Base-by-base conservation (phyloP, 2,888 invertebrate species). In the Sphaerophoria rueppellii region DNA sequence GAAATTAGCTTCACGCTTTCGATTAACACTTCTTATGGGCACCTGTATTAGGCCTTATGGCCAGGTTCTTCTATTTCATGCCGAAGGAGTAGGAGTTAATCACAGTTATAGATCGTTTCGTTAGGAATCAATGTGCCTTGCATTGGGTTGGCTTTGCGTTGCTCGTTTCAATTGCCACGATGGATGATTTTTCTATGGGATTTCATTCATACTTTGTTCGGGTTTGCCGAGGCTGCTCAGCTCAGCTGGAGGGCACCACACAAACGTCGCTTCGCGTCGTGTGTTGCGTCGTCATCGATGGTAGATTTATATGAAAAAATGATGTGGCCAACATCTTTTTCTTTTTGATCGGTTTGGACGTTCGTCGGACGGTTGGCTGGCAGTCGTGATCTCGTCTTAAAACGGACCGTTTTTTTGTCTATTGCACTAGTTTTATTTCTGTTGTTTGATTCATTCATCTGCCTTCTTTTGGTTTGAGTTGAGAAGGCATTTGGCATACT, bases 1-100 rank as follows among this genome's bases (percentile, higher is more conserved):
- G 76, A 70, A 85, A 85, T 85, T 85, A 85, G 85, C 81, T 85
- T 85, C 81, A 81, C 81, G 85, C 85, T 81, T 85, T 81, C 81
- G 85, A 76, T 81, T 80, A 85, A 58, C 73, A 76, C 83, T 70
- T 43, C 43, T 24, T 48, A 9, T 24, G 58, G 50, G 82, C 78
- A 82, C 78, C 78, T 82, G 78, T 58, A 78, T 37, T 9, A 11
- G 43, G 43, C 9, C 7, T n/a, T 11, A 24, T 46, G n/a, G 57
- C 43, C 24, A 32, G 46, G 48, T 57, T 43, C 12, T 5, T 4
- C 32, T 43, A 9, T 24, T 11, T 9, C 24, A 60, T 37, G 9
- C 6, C 6, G 40, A 40, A 70, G 75, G 67, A 79, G 82, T 79
- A 79, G 79, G 79, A 79, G 82, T 74, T 40, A 77, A 82, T 69